Evolutionary conservation across 1,140 invertebrate species (phyloP), one percentile per base, ranked within the genome.

Genomic region (Heliconius melpomene): DNA sequence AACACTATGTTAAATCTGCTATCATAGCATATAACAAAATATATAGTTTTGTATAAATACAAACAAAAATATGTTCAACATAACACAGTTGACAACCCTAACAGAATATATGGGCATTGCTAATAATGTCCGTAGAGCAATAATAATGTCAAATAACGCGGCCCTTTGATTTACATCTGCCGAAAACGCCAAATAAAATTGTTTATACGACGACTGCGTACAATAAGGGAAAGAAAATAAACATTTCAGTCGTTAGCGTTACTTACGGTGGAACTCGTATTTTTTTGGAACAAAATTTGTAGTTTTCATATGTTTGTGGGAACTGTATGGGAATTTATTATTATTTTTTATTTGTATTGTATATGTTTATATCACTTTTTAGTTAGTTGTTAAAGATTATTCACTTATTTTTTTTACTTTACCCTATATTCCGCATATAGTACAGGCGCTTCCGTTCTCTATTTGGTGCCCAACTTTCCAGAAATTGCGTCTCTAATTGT

Each of bases 81-180:
- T 23, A 23, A 57, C 2, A 57, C 54, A 57, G n/a, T 11, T 57
- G 54, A 23, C 20, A 66, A 66, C 60, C 60, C 60, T 66, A 29
- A 66, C 54, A 75, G 29, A 82, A 82, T 54, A 54, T 81, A 81
- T 60, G 70, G 78, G 75, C 60, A 66, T 38, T 74, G 77, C 77
- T 81, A 80, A 83, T 81, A 79, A 76, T 72, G 74, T 66, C 66
- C 52, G 78, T 50, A 50, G 18, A 60, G 82, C 79, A 81, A 83
- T 81, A 83, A 83, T 79, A 77, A 76, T 66, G 75, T 83, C 82
- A 72, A 81, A 83, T 83, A 83, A 81, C 74, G 77, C 29, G 54
- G 72, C 77, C 82, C 79, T 81, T 81, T 84, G 82, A 84, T 84
- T 84, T 84, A 84, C 80, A 76, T 82, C 75, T 77, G 60, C 74